Conservation (phyloP, 2,888 invertebrate genomes). For the Cenopis cana region DNA sequence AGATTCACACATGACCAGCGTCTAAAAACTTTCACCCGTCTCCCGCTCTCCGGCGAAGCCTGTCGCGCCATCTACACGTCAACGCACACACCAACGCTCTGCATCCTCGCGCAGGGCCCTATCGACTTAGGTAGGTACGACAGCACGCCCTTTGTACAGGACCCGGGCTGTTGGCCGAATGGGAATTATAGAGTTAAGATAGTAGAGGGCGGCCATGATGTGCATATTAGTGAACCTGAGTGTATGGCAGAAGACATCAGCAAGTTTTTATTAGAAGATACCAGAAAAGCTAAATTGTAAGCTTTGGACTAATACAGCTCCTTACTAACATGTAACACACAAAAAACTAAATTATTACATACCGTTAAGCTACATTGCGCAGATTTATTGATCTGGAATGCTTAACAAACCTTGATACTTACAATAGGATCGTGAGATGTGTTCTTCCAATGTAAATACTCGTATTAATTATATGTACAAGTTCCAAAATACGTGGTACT, state of each 20-base stretch:
- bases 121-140: conserved; percentile 54
- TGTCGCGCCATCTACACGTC: conserved; percentile 59
- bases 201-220: conserved; percentile 85
- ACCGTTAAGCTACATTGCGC: too few species aligned
- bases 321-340: too few species aligned
- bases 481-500: neutral
- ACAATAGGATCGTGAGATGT: too few species aligned
- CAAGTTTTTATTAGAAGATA: conserved; percentile 58
- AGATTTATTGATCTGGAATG: too few species aligned
- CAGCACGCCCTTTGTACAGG: conserved; percentile 57
- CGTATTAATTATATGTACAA: too few species aligned
- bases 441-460: too few species aligned
- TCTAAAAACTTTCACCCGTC: conserved; percentile 61
- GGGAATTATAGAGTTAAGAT: conserved; percentile 61
- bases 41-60: conserved; percentile 59
- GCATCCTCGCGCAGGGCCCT: conserved; percentile 57
- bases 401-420: neutral
- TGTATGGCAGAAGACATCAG: conserved; percentile 74
- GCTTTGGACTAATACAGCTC: too few species aligned
- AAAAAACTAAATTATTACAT: too few species aligned
- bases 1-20: conserved; percentile 72
- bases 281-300: conserved; percentile 44
- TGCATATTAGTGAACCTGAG: conserved; percentile 84
- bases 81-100: conserved; percentile 59
- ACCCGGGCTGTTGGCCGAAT: conserved; percentile 63